phyloP scores from a whole-genome alignment of 2,797 vertebrate species.

The Cottoperca gobio region DNA sequence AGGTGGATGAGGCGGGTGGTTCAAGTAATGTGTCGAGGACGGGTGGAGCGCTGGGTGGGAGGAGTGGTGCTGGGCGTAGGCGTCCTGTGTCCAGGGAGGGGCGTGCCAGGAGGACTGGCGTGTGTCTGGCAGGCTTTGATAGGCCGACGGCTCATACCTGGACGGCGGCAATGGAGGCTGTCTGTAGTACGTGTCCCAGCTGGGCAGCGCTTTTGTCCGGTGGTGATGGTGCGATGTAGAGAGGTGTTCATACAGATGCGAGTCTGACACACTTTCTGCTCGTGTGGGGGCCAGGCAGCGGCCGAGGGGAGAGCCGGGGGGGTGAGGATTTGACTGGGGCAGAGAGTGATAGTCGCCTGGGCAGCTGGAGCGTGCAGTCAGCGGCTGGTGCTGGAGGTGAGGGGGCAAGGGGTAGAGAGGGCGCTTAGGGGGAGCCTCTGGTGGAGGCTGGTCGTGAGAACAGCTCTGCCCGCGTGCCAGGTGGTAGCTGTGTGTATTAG shows the following conservation, averaged over 20 bases:
- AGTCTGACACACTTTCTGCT: constrained; percentile 92
- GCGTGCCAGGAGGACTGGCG: constrained; percentile 90
- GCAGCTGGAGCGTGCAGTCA: constrained; percentile 89
- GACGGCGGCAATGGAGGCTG: constrained; percentile 85
- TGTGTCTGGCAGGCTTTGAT: constrained; percentile 92
- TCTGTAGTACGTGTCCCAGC: constrained; percentile 92
- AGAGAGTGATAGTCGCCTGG: constrained; percentile 89
- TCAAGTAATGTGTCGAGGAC: constrained; percentile 66
- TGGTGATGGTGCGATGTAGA: constrained; percentile 84
- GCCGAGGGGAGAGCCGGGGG: constrained; percentile 87
- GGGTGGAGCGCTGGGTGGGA: constrained; percentile 73
- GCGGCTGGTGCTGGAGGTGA: constrained; percentile 88
- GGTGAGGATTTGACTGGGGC: constrained; percentile 74
- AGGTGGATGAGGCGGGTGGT: constrained; percentile 59
- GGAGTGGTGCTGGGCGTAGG: constrained; percentile 70
- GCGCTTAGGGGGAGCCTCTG: constrained; percentile 89
- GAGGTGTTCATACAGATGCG: constrained; percentile 89
- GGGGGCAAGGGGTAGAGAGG: constrained; percentile 88
- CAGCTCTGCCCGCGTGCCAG: constrained; percentile 87
- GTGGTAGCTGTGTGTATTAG: constrained; percentile 88
- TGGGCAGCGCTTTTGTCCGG: constrained; percentile 84
- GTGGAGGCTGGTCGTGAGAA: constrained; percentile 87
- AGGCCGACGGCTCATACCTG: constrained; percentile 89
- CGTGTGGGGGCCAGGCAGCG: constrained; percentile 88
- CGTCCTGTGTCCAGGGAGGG: constrained; percentile 78